Evolutionary conservation across 2,113 vertebrate genomes (phyloP), one percentile per base, ranked within the genome.

Genomic region (Neolamprologus longior): DNA sequence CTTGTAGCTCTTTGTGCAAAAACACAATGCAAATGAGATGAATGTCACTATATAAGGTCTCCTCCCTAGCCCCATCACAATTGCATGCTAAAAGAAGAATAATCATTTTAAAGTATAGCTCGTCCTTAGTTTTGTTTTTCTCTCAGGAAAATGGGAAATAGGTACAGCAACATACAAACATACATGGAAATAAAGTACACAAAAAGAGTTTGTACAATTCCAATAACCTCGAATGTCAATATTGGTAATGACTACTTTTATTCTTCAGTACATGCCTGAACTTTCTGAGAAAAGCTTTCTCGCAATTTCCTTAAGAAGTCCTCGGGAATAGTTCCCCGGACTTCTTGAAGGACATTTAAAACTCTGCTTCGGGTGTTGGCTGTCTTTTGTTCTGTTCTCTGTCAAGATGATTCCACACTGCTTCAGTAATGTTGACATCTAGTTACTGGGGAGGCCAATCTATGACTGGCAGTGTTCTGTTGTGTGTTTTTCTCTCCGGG

Each of bases 281-380:
- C 58, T 63, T 19, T 35, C 9, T 63, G 31, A 35, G 58, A 58
- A 58, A 58, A 58, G 24, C 55, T 58, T 28, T 58, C 13, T 58
- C 1, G 4, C 31, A 35, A 10, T 63, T 63, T 63, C 31, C 17
- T 68, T 73, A 73, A 10, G 13, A 9, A 26, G 68, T 26, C 37
- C 21, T 45, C 21, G 1, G 40, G 14, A 73, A 73, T 73, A 26
- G 21, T 45, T 73, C 14, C 4, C 8, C 0, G 0, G n/a, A 1
- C 37, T 73, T 45, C 61, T 17, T 5, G 68, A 28, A 45, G 4
- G 21, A 28, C 14, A 45, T 45, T 10, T 6, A 73, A 73, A 73
- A 0, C 40, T 45, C 40, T 73, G 40, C 0, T 45, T 73, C 0
- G 1, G 21, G 12, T 71, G n/a, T 71, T 71, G 66, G 66, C 35